Evolutionary conservation across 2,797 vertebrate genomes (phyloP), one percentile per base, ranked within the genome.

Genomic region (Austrolebias charrua): DNA sequence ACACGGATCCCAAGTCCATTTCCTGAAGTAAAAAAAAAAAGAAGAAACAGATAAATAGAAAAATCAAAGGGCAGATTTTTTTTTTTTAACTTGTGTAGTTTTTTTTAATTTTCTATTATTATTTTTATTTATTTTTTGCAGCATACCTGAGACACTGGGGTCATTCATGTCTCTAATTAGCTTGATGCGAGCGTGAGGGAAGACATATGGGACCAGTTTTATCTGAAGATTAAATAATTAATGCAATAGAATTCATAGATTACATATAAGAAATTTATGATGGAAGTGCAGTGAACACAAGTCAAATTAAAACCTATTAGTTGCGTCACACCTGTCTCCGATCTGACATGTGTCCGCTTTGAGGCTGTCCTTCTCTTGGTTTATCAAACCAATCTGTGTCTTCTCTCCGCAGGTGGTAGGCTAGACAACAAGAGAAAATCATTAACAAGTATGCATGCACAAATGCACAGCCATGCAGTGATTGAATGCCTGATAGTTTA

Each of bases 341-440:
- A 77, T 98, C 95, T 46, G 92, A 86, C 57, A 87, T 87, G 58
- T 93, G 94, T 72, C 94, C 94, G n/a, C 93, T 92, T 77, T 85
- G 84, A 4, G 82, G 87, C 65, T 94, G 94, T 54, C 93, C 94
- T 54, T 97, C 96, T 57, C 95, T 94, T 80, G 98, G 98, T 84
- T 99, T 99, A 90, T 99, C 98, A 92, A 99, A 99, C 98, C 98
- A 99, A 90, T 99, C 97, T 14, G 97, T 99, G 91, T 99, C 97
- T 86, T 99, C 98, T 74, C 94, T 95, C 70, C 98, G 95, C 61
- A 99, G 93, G 63, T 99, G 97, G 76, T 99, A 99, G 77, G 98
- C 98, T 99, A 93, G 87, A 64, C 72, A 83, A 82, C 61, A 75
- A 83, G 83, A 73, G 4, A 47, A 4, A 63, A 44, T 4, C 42